Conservation (phyloP, 2,113 vertebrate species). For the Malurus cyaneus region DNA sequence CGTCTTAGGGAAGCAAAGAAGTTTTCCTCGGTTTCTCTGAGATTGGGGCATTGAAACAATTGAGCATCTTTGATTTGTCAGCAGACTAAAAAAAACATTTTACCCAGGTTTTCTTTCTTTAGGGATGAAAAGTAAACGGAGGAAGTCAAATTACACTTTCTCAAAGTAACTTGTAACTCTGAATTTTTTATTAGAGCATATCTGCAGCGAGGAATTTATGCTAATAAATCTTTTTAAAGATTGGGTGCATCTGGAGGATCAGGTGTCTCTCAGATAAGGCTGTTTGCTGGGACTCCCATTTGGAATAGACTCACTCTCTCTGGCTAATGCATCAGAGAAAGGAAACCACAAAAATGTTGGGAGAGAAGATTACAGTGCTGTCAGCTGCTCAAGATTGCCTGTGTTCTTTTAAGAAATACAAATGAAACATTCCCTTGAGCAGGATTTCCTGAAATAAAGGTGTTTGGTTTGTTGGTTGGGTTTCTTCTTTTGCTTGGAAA, state of each 20-base stretch:
- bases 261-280: background rate
- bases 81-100: background rate
- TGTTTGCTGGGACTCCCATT: background rate
- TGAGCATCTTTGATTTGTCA: background rate
- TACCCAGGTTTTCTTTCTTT: background rate
- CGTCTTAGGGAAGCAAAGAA: background rate
- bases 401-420: background rate
- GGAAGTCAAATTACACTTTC: background rate
- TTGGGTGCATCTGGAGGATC: background rate
- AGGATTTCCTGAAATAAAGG: conserved; percentile 3
- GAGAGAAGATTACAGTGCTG: background rate
- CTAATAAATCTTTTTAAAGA: background rate
- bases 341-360: background rate
- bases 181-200: background rate
- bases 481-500: background rate
- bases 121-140: background rate
- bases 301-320: background rate
- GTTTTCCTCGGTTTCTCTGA: background rate
- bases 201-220: background rate
- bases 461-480: background rate
- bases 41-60: background rate
- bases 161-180: background rate
- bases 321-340: background rate
- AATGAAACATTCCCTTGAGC: conserved; percentile 12
- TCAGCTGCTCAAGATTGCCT: background rate